These are phyloP conservation scores for Yponomeuta malinellus DNA, from an alignment of 2,888 invertebrate species.

Conservation along the genomic window DNA sequence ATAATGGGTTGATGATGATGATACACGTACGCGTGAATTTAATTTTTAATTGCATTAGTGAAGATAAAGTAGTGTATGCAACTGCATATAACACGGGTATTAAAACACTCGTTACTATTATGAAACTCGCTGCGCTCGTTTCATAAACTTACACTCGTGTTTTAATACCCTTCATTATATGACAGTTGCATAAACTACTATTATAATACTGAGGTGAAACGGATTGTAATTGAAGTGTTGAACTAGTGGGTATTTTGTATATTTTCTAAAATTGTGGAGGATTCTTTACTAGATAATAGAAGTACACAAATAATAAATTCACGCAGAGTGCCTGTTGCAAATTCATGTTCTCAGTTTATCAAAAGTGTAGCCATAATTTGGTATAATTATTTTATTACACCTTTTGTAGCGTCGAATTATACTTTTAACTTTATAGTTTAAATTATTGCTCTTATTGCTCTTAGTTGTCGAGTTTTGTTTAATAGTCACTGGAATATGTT, in stretches of 20 bases:
- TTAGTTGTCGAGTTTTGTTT: constrained; percentile 22
- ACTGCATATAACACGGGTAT: too few relatives aligned
- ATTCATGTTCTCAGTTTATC: constrained; percentile 56
- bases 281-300: constrained; percentile 48
- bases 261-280: constrained; percentile 45
- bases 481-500: constrained; percentile 10
- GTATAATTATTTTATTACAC: constrained; percentile 56
- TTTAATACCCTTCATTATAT: too few relatives aligned
- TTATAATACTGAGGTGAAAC: constrained; percentile 16
- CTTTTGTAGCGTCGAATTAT: constrained; percentile 63
- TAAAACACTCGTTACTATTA: too few relatives aligned
- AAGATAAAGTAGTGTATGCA: too few relatives aligned
- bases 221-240: constrained; percentile 19
- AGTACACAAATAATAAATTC: constrained; percentile 58
- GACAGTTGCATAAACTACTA: too few relatives aligned
- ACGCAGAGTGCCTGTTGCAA: constrained; percentile 71
- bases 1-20: too few relatives aligned
- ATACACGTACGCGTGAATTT: too few relatives aligned
- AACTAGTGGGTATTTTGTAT: constrained; percentile 48
- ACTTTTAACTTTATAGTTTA: constrained; percentile 58
- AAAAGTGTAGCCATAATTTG: constrained; percentile 68
- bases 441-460: constrained; percentile 48
- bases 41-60: too few relatives aligned
- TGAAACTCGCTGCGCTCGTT: too few relatives aligned
- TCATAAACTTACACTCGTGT: too few relatives aligned